Conservation (phyloP, 2,113 vertebrate genomes). For the Saguinus imperator region DNA sequence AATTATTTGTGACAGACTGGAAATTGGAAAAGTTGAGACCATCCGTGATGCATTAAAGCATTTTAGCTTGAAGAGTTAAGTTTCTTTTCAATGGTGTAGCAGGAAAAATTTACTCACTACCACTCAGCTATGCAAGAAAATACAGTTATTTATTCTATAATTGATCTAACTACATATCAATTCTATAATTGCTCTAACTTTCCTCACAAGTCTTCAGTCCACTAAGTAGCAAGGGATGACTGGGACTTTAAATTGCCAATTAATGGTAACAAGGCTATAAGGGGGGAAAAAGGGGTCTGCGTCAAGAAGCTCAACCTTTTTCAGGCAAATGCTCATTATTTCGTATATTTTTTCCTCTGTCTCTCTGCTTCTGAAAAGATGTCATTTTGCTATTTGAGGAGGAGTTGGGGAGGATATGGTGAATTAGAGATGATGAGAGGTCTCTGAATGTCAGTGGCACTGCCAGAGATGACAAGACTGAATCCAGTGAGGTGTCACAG, state of each 20-base stretch:
- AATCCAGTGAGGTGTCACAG: neutral
- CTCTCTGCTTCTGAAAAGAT: neutral
- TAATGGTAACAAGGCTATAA: neutral
- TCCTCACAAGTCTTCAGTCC: neutral
- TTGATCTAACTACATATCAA: neutral
- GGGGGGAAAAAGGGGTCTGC: accelerated
- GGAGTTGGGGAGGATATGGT: accelerated
- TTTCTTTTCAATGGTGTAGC: neutral
- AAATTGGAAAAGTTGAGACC: neutral
- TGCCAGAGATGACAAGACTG: neutral
- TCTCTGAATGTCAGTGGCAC: neutral
- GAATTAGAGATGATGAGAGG: neutral
- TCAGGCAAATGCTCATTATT: neutral
- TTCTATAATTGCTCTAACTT: neutral
- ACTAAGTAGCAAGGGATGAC: neutral
- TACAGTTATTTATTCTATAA: neutral
- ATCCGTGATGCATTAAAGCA: neutral
- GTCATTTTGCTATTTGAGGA: neutral
- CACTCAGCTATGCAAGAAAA: neutral
- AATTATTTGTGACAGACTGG: neutral
- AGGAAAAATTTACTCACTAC: neutral
- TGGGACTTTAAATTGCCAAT: neutral
- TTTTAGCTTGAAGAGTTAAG: neutral
- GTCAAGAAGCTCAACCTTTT: neutral
- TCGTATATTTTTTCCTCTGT: neutral